Conservation (phyloP, 2,888 invertebrate genomes). For the Drosophila paramelanica region DNA sequence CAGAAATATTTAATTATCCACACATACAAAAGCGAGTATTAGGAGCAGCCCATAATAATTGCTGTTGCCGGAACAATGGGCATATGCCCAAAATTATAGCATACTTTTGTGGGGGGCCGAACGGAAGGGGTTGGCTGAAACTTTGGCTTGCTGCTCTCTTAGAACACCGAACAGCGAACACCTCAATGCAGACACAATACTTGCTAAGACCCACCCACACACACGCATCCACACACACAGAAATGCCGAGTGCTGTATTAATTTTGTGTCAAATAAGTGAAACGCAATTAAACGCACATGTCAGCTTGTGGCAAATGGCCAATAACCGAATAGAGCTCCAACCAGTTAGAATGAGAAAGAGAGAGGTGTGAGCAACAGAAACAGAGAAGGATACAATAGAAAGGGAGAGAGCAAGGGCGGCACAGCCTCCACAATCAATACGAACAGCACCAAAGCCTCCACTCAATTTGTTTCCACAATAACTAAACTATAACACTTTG, state of each 20-base stretch:
- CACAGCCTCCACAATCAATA: conserved; percentile 63
- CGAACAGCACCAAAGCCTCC: conserved; percentile 32
- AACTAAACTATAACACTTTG: conserved; percentile 27
- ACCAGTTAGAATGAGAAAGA: conserved; percentile 5
- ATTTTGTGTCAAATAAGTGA: conserved; percentile 81
- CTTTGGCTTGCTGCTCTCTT: conserved; percentile 19
- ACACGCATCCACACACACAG: conserved; percentile 1
- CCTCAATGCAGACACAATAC: neutral
- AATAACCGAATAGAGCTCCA: conserved; percentile 55
- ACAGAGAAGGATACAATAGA: neutral
- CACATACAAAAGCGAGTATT: conserved; percentile 17
- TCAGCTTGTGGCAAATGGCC: conserved; percentile 73
- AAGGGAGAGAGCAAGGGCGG: conserved; percentile 6
- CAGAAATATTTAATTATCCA: conserved; percentile 77
- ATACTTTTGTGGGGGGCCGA: conserved; percentile 52
- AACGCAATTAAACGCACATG: conserved; percentile 82
- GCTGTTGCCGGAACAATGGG: conserved; percentile 33
- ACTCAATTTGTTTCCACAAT: conserved; percentile 40
- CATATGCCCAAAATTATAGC: conserved; percentile 59
- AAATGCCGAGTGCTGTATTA: conserved; percentile 65
- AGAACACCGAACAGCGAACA: conserved; percentile 21
- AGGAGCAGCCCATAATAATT: conserved; percentile 31
- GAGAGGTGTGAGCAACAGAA: neutral
- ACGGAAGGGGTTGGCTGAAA: conserved; percentile 10
- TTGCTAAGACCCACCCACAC: neutral